phyloP scores from a whole-genome alignment of 1,140 invertebrate species.

The Hermetia illucens region DNA sequence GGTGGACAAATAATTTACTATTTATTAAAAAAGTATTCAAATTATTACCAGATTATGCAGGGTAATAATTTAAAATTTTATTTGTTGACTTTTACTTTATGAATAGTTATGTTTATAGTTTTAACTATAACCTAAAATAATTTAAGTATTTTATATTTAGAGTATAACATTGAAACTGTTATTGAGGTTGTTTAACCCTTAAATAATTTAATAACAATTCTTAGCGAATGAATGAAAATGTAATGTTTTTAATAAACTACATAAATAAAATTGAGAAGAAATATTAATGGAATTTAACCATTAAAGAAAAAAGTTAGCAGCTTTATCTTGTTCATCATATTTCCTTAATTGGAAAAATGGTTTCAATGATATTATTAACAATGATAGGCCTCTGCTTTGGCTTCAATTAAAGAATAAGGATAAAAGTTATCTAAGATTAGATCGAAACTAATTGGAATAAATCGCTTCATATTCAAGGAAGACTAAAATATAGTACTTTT shows the following conservation, averaged over 20 bases:
- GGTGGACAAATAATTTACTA: constrained; percentile 18
- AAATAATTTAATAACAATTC: constrained; percentile 15
- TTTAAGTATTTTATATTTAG: constrained; percentile 42
- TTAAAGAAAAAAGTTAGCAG: constrained; percentile 36
- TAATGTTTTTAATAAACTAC: constrained; percentile 41
- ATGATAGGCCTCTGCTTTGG: constrained; percentile 40
- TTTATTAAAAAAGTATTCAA: constrained; percentile 9
- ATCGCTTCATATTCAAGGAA: constrained; percentile 41
- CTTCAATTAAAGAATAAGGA: constrained; percentile 40
- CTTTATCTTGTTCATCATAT: constrained; percentile 31
- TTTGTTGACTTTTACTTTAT: constrained; percentile 32
- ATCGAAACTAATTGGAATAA: constrained; percentile 41
- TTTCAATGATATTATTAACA: constrained; percentile 37
- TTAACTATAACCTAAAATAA: constrained; percentile 28
- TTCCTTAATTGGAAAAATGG: constrained; percentile 32
- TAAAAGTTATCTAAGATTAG: constrained; percentile 34
- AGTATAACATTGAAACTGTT: constrained; percentile 44
- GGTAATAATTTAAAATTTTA: constrained; percentile 34
- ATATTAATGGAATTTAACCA: constrained; percentile 34
- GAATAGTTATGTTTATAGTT: constrained; percentile 29
- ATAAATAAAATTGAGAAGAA: constrained; percentile 38
- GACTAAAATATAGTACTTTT: constrained; percentile 39
- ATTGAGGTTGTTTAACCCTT: constrained; percentile 28
- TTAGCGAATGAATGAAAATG: constrained; percentile 38
- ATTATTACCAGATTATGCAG: constrained; percentile 16